These are phyloP conservation scores for Scopus umbretta DNA, from an alignment of 2,113 vertebrate species.

Conservation along the genomic window DNA sequence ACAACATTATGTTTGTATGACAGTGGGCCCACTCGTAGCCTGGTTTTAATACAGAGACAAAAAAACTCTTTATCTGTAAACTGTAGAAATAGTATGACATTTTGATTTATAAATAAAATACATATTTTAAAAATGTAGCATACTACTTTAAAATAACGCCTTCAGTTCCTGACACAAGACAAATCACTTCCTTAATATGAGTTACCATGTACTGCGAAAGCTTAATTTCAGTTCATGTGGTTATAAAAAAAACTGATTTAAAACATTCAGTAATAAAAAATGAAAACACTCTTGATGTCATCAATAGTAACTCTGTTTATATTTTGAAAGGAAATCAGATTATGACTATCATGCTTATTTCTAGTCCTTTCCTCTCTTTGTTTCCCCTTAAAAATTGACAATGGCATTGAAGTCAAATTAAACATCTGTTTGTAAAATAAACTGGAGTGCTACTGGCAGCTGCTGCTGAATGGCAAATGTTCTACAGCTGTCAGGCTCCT, in stretches of 20 bases:
- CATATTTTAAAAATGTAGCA: background rate
- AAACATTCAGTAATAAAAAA: constrained; percentile 30
- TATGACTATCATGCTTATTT: constrained; percentile 67
- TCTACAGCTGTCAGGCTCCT: constrained; percentile 67
- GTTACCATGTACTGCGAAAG: background rate
- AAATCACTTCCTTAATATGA: background rate
- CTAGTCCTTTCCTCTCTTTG: constrained; percentile 48
- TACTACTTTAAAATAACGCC: background rate
- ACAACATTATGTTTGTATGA: background rate
- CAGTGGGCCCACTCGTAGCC: background rate
- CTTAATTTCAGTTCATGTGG: background rate
- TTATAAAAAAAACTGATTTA: background rate
- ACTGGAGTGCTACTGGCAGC: constrained; percentile 67
- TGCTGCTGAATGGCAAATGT: constrained; percentile 66
- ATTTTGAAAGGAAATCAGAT: constrained; percentile 64
- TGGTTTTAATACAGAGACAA: background rate
- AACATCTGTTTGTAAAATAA: constrained; percentile 80
- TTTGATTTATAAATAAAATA: background rate
- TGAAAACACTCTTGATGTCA: constrained; percentile 45
- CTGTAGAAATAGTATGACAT: background rate
- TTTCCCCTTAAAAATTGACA: constrained; percentile 65
- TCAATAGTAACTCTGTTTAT: constrained; percentile 44
- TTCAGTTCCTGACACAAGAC: background rate
- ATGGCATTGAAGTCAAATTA: constrained; percentile 69
- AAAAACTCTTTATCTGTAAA: background rate